A percentile compares a stretch with the other conserved stretches of the same genome.
phyloP scores from a whole-genome alignment of 2,888 invertebrate genomes.

The Cremastinae sp. region DNA sequence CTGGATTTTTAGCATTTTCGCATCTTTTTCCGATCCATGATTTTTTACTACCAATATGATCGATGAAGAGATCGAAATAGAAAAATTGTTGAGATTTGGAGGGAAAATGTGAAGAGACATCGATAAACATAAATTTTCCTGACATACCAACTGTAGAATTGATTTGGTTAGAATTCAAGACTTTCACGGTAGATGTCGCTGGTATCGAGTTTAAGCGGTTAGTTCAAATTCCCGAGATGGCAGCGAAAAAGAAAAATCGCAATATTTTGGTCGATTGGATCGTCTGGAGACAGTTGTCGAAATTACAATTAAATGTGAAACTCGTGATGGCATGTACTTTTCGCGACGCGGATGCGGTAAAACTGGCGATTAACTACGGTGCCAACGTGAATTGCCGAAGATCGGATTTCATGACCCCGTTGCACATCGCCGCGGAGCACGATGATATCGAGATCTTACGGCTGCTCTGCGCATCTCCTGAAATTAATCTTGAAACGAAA shows the following conservation, averaged over 20 bases:
- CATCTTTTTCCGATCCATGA: too few species aligned
- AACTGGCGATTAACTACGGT: slow-evolving; percentile 49
- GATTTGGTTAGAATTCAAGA: too few species aligned
- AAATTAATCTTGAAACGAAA: slow-evolving; percentile 39
- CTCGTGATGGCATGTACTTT: slow-evolving; percentile 57
- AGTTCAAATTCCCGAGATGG: slow-evolving; percentile 1
- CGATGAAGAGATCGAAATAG: too few species aligned
- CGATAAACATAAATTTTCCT: too few species aligned
- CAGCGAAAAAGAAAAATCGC: slow-evolving; percentile 36
- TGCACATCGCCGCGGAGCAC: slow-evolving; percentile 61
- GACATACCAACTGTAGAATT: too few species aligned
- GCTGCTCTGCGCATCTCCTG: slow-evolving; percentile 39
- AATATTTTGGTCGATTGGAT: slow-evolving; percentile 13
- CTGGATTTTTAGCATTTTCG: neutral
- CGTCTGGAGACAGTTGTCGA: slow-evolving; percentile 42
- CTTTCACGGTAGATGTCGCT: neutral
- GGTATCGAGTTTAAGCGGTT: neutral
- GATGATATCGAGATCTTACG: slow-evolving; percentile 57
- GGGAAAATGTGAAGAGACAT: too few species aligned
- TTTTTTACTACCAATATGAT: too few species aligned
- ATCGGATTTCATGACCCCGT: slow-evolving; percentile 53
- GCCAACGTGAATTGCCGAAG: slow-evolving; percentile 61
- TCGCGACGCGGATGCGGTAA: slow-evolving; percentile 48
- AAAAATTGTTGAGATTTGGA: too few species aligned
- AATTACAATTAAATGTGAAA: slow-evolving; percentile 55